Base-by-base conservation (phyloP, 92 coral and sea anemone species). In the Pocillopora meandrina region DNA sequence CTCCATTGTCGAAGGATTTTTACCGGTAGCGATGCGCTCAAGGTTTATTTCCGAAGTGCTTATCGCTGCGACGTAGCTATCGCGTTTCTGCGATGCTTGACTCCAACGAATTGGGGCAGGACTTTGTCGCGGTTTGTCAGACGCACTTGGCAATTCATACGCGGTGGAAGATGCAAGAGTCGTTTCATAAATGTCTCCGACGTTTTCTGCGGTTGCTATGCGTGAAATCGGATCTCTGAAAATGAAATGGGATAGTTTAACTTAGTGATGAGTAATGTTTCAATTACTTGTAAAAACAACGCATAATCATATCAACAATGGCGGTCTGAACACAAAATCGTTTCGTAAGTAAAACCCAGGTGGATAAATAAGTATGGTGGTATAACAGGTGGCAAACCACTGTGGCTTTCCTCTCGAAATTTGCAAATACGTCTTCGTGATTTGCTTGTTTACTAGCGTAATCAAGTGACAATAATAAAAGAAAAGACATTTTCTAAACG, bases 21-120 rank as follows among this genome's bases (percentile, higher is more conserved):
- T 7, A 55, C 17, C 14, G 9, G 56, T 65, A 12, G 61, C 23
- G 16, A 83, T 19, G 20, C 63, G 8, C 17, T 26, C 74, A 59
- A 83, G 80, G 65, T 73, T 23, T 52, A 74, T 42, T 56, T 83
- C 60, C 31, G 86, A 62, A 31, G 86, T 62, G 33, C 80, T 74
- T 63, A 83, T 83, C 31, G 86, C 86, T 34, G 86, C 80, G 57
- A 83, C 80, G 31, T 83, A 83, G 19, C 85, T 81, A 56, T 81
- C 70, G 55, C 85, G 77, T 26, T 81, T 81, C 77, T 81, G 84
- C 13, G 84, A 67, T 13, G 8, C 2, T 21, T 65, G 85, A 71
- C 77, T 81, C 85, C 85, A 81, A 17, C 77, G 69, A 81, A 81
- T 49, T 1, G 74, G 9, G 17, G 55, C 4, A 14, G 17, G n/a